Conservation (phyloP, 2,888 invertebrate species). For the Acanthacorydalis orientalis region DNA sequence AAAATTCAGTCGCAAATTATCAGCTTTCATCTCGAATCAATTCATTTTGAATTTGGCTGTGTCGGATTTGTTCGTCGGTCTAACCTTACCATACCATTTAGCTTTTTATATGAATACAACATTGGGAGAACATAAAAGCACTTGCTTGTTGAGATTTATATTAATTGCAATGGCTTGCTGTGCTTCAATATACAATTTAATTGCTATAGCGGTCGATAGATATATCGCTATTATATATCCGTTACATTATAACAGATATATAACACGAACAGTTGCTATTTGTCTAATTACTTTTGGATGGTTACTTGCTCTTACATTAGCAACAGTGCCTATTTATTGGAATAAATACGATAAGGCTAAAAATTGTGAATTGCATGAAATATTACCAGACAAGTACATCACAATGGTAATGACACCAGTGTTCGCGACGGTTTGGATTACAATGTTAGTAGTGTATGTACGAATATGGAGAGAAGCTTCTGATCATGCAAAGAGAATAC, state of each 20-base stretch:
- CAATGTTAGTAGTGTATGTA: conserved; percentile 59
- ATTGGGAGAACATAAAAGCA: conserved; percentile 39
- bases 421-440: conserved; percentile 55
- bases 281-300: conserved; percentile 48
- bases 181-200: conserved; percentile 62
- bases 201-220: conserved; percentile 60
- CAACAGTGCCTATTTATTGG: conserved; percentile 59
- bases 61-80: conserved; percentile 62
- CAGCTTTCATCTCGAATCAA: conserved; percentile 55
- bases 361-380: conserved; percentile 51
- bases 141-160: conserved; percentile 56
- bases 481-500: conserved; percentile 50
- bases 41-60: conserved; percentile 65
- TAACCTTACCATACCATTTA: conserved; percentile 61
- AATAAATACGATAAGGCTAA: conserved; percentile 49
- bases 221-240: conserved; percentile 69
- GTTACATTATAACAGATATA: conserved; percentile 55
- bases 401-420: conserved; percentile 44
- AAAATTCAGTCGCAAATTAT: conserved; percentile 47
- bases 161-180: conserved; percentile 59
- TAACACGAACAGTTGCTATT: conserved; percentile 50
- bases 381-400: conserved; percentile 29
- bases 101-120: conserved; percentile 47
- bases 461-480: conserved; percentile 64
- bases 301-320: conserved; percentile 45